Base-by-base conservation (phyloP, 2,113 vertebrate species). In the Nettapus auritus region DNA sequence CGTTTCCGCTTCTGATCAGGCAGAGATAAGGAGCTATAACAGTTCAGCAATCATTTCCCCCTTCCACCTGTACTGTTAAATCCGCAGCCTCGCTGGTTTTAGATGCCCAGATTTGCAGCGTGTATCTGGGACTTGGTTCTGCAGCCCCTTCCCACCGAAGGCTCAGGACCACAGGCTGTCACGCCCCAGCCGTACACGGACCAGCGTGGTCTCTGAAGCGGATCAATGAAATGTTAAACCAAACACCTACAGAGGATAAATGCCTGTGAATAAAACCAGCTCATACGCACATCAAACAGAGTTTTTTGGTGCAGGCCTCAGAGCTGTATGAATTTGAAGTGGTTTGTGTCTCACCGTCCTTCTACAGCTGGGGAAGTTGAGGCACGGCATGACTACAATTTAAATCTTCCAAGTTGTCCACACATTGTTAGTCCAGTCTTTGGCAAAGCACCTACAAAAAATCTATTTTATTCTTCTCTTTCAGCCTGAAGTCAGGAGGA, bases 361-460 rank as follows among this genome's bases (percentile, higher is more conserved):
- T 67, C 68, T 38, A 50, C 19, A 78, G 31, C 48, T 85, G 60
- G 52, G 28, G 64, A 95, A 70, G 57, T 40, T 28, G 64, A 88
- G 84, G 68, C 40, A 78, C 42, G 18, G 29, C 20, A 14, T 10
- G 11, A 48, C 0, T 0, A 59, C 53, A 53, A 2, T 13, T 40
- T 26, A 33, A 6, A 42, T 21, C 64, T 89, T 67, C 67, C 42
- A 57, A 22, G 34, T 9, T 42, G 42, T 34, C 62, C 40, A 26
- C 26, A 20, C 31, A 4, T 2, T 60, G 48, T 60, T 68, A 76
- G 53, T 38, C 34, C 21, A 6, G 33, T 38, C 55, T 83, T 69
- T 80, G 71, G 33, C 67, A 40, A 10, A 60, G 26, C 13, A 67
- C 57, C 57, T 44, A 11, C 34, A 75, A 48, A 56, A 73, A 20